Evolutionary conservation across 2,113 vertebrate genomes (phyloP).

Genomic region (Pachycephala philippinensis): DNA sequence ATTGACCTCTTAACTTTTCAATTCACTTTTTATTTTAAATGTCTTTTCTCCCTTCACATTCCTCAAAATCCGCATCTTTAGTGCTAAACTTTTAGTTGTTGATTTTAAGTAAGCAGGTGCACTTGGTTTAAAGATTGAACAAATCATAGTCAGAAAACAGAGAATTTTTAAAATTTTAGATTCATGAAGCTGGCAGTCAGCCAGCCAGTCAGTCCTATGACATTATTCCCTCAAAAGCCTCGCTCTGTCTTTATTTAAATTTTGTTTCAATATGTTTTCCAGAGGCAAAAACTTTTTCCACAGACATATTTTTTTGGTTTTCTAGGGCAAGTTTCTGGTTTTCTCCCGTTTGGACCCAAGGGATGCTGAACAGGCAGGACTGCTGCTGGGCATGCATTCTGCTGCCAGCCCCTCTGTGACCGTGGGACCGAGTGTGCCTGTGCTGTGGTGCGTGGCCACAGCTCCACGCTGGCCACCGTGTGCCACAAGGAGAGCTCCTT

Average conservation of each 20-base stretch:
- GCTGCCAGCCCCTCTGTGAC: fast-evolving
- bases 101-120: background rate
- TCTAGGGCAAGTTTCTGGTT: fast-evolving
- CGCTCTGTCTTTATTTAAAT: background rate
- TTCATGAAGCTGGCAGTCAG: background rate
- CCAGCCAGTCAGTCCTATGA: background rate
- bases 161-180: background rate
- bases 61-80: background rate
- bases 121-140: background rate
- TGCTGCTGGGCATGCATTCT: fast-evolving
- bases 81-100: background rate
- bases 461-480: background rate
- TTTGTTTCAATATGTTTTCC: background rate
- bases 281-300: background rate
- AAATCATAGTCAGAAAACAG: background rate
- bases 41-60: background rate
- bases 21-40: background rate
- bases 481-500: background rate
- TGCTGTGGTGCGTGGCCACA: fast-evolving
- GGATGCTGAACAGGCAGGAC: background rate
- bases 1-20: background rate
- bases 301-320: background rate
- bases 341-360: fast-evolving
- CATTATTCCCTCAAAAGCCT: background rate
- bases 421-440: fast-evolving